phyloP scores from a whole-genome alignment of 2,113 vertebrate species.

The Chlorodrepanis virens region DNA sequence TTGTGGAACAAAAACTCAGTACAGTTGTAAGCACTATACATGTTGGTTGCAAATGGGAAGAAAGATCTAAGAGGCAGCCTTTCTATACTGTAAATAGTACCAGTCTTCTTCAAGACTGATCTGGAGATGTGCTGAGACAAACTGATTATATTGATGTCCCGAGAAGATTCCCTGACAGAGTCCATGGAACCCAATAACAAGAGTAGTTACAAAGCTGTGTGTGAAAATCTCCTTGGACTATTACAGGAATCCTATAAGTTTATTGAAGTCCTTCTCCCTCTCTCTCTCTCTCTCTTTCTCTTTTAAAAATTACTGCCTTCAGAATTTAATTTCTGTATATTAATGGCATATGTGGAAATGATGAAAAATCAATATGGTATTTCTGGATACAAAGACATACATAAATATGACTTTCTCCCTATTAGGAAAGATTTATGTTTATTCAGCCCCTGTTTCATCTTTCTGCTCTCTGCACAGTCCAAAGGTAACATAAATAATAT shows the following conservation, averaged over 20 bases:
- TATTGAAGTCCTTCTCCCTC: not conserved
- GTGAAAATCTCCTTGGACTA: not conserved
- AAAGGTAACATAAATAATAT: slow-evolving; percentile 1
- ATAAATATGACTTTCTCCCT: not conserved
- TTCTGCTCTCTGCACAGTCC: not conserved
- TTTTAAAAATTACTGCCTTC: not conserved
- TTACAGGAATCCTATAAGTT: not conserved
- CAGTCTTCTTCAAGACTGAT: not conserved
- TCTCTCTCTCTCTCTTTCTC: too few species aligned
- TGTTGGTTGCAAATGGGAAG: not conserved
- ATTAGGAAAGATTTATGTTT: slow-evolving; percentile 20
- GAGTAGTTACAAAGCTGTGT: not conserved
- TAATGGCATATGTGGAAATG: not conserved
- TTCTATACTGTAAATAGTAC: not conserved
- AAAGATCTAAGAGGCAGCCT: not conserved
- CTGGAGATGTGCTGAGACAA: not conserved
- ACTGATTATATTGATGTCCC: not conserved
- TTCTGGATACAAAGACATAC: not conserved
- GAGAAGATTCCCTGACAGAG: not conserved
- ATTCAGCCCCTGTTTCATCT: not conserved
- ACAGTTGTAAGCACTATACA: not conserved
- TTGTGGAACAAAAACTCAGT: not conserved
- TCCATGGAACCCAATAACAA: not conserved
- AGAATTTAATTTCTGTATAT: not conserved
- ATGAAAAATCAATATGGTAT: not conserved